These are phyloP conservation scores for Drosophila busckii DNA, from an alignment of 1,140 invertebrate species.

Conservation along the genomic window DNA sequence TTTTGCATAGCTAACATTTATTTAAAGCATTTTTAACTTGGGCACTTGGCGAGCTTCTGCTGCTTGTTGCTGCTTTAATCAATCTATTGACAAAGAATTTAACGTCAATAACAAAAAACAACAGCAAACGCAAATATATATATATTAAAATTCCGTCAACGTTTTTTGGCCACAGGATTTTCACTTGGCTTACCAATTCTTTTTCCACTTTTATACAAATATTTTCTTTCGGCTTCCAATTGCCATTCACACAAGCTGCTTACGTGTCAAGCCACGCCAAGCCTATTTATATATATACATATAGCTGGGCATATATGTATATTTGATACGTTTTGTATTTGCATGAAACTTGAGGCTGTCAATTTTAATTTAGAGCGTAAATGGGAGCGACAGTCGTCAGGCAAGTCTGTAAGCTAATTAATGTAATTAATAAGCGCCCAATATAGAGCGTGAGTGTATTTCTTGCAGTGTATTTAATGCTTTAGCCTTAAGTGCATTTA, in stretches of 20 bases:
- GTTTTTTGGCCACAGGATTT: conserved; percentile 32
- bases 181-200: not conserved
- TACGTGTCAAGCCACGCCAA: conserved; percentile 45
- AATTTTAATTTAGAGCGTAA: conserved; percentile 56
- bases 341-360: conserved; percentile 33
- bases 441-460: too few relatives aligned
- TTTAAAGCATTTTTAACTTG: too few relatives aligned
- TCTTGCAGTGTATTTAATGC: too few relatives aligned
- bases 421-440: conserved; percentile 29
- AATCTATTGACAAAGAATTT: conserved; percentile 38
- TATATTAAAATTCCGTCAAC: conserved; percentile 58
- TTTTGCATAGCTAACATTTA: too few relatives aligned
- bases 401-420: conserved; percentile 26
- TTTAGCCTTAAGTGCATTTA: conserved; percentile 66
- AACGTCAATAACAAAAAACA: conserved; percentile 1
- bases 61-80: too few relatives aligned
- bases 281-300: conserved; percentile 42
- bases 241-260: conserved; percentile 8
- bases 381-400: conserved; percentile 8
- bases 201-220: not conserved
- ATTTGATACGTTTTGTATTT: conserved; percentile 1
- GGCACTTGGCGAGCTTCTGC: too few relatives aligned
- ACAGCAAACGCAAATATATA: conserved; percentile 28
- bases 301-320: not conserved
- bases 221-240: not conserved